phyloP scores from a whole-genome alignment of 2,888 invertebrate genomes.

The Drosophila acutilabella region DNA sequence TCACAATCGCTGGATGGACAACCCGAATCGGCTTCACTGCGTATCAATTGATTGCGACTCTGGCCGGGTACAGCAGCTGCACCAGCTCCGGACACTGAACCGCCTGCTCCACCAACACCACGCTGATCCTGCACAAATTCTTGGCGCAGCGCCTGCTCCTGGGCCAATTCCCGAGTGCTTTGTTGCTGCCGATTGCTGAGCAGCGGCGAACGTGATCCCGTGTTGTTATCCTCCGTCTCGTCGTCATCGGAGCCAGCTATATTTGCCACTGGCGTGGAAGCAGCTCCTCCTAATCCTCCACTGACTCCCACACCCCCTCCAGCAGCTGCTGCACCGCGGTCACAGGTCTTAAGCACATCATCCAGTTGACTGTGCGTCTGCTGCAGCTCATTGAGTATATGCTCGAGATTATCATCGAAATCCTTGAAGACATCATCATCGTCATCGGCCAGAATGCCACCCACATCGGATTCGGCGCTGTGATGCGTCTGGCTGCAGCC shows the following conservation, averaged over 20 bases:
- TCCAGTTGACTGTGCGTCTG: conserved; percentile 76
- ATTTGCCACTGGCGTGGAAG: too few species aligned
- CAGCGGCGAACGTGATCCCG: conserved; percentile 89
- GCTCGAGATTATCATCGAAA: conserved; percentile 80
- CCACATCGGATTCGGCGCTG: conserved; percentile 81
- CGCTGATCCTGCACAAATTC: conserved; percentile 52
- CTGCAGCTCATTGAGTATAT: conserved; percentile 78
- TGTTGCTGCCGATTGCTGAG: conserved; percentile 85
- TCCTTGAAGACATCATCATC: conserved; percentile 80
- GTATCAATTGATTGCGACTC: conserved; percentile 62
- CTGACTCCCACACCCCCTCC: conserved; percentile 1
- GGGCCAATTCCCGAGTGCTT: conserved; percentile 60
- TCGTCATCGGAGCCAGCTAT: conserved; percentile 82
- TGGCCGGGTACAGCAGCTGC: conserved; percentile 7
- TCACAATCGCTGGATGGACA: conserved; percentile 86
- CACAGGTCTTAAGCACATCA: conserved; percentile 64
- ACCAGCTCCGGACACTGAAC: conserved; percentile 9
- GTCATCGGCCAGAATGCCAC: conserved; percentile 76
- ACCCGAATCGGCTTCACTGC: conserved; percentile 86
- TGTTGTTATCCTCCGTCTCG: conserved; percentile 89
- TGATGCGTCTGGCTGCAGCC: conserved; percentile 72
- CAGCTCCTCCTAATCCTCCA: neutral
- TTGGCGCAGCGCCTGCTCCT: conserved; percentile 70
- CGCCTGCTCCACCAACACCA: conserved; percentile 1
- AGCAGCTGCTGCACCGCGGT: conserved; percentile 10